Percentiles rank a stretch among this genome's conserved stretches.
phyloP scores from a whole-genome alignment of 35 echinoderm and acorn worm genomes.

The Lytechinus variegatus region DNA sequence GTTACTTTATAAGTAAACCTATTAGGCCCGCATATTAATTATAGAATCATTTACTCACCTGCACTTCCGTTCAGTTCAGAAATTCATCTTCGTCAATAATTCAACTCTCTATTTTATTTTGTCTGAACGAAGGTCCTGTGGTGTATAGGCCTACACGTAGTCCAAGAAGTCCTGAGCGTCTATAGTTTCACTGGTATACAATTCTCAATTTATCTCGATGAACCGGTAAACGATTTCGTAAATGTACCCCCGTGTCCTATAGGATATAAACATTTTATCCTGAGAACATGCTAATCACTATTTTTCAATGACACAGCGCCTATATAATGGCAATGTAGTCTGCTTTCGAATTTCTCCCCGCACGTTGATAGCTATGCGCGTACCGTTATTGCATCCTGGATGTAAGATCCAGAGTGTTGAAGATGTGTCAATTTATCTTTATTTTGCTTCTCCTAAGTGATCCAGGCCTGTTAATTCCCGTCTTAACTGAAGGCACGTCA shows the following conservation, averaged over 20 bases:
- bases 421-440: not conserved
- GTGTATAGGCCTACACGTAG: not conserved
- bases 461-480: not conserved
- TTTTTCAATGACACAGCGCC: not conserved
- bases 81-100: not conserved
- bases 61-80: not conserved
- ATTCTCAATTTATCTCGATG: not conserved
- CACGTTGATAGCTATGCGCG: not conserved
- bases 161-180: not conserved
- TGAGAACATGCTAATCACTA: not conserved
- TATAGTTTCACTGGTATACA: not conserved
- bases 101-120: not conserved
- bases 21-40: no score
- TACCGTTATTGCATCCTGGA: no score
- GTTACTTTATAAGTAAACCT: no score
- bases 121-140: no score
- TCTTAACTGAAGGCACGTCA: not conserved
- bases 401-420: not conserved
- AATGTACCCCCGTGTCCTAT: not conserved
- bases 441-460: not conserved
- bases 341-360: not conserved
- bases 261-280: not conserved
- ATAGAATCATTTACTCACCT: not conserved
- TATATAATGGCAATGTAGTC: not conserved
- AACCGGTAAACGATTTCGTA: not conserved